Evolutionary conservation across 2,888 invertebrate species (phyloP), one percentile per base, ranked within the genome.

Genomic region (Deilephila elpenor): DNA sequence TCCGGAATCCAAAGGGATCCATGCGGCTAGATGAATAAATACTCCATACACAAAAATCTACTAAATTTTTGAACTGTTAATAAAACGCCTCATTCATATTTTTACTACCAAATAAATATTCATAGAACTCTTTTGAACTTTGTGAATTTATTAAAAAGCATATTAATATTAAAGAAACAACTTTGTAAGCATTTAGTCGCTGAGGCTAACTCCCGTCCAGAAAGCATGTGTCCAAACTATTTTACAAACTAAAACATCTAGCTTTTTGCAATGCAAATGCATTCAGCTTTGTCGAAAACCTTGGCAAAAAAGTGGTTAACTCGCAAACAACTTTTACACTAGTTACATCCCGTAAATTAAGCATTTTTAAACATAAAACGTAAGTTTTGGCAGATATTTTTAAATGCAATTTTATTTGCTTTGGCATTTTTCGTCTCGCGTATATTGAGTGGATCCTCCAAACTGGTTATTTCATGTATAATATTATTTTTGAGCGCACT

Each of bases 151-250:
- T 29, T 29, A 20, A 64, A 32, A 4, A 64, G 4, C 8, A 5
- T 37, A 37, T 20, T 64, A 19, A 64, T 37, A 19, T 64, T 19
- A 11, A 64, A 44, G 44, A 44, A 51, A 67, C 64, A 67, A 20
- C n/a, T 44, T 25, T 14, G 44, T 25, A 25, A 51, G 51, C 51
- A 67, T 67, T 67, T 51, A 67, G 44, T 51, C 44, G 11, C 3
- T 25, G 20, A 5, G 3, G 51, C 25, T 51, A 67, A 67, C 67
- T 51, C 14, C 14, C 25, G 67, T 67, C 67, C 51, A 67, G 25
- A 44, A 67, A 51, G 67, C 67, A 67, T 67, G 64, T 64, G 67
- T 67, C 67, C 51, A 67, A 67, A 67, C 67, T 67, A 67, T 67
- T 67, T 67, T 17, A 51, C 67, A 51, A 67, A 67, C 67, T 67